These are phyloP conservation scores for Dioctria linearis DNA, from an alignment of 2,888 invertebrate species.

Conservation along the genomic window DNA sequence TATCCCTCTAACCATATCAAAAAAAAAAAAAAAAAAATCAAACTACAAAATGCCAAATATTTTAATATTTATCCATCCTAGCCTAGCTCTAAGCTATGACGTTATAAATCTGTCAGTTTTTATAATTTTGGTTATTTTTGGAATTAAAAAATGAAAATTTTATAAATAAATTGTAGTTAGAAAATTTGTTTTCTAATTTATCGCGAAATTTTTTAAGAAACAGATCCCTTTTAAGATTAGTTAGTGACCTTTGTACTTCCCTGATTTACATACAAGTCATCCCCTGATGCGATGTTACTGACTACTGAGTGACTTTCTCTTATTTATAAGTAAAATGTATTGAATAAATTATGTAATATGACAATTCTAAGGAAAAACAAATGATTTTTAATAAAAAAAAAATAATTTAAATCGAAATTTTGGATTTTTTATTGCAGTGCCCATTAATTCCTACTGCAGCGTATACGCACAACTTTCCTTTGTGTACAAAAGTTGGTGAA, in stretches of 20 bases:
- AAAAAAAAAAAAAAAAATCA: neutral
- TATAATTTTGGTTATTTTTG: neutral
- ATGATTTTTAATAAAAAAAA: conserved; percentile 37
- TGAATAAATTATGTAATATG: conserved; percentile 17
- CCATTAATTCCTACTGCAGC: too few species aligned
- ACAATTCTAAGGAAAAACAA: conserved; percentile 36
- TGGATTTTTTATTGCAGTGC: neutral
- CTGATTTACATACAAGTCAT: neutral
- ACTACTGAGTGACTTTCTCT: neutral
- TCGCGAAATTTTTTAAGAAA: too few species aligned
- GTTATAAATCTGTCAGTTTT: too few species aligned
- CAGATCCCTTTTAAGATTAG: neutral
- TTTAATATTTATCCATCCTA: neutral
- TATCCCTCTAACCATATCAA: conserved; percentile 38
- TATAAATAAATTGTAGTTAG: conserved; percentile 29
- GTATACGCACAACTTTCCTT: too few species aligned
- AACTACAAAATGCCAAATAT: neutral
- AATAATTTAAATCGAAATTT: neutral
- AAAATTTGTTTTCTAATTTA: neutral
- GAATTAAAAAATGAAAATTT: conserved; percentile 1
- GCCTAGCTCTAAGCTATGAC: neutral
- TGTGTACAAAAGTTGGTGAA: too few species aligned
- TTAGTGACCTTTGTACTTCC: conserved; percentile 5
- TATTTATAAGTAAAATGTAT: conserved; percentile 27
- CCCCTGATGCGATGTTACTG: conserved; percentile 2